phyloP scores from a whole-genome alignment of 2,113 vertebrate genomes.

The Mobula hypostoma region DNA sequence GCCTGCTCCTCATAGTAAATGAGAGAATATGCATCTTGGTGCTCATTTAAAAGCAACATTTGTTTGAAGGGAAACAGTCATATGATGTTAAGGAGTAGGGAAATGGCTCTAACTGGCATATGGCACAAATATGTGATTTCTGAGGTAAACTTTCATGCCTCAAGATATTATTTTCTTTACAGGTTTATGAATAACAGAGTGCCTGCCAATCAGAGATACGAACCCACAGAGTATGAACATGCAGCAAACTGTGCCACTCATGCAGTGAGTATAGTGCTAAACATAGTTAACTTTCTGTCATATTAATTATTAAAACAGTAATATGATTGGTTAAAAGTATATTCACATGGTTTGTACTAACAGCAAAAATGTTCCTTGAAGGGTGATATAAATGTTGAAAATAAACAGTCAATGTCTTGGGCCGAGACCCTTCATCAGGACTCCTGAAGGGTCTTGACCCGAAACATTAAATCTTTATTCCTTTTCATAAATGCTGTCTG shows the following conservation, averaged over 20 bases:
- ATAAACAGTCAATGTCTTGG: no score
- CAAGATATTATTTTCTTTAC: conserved; percentile 34
- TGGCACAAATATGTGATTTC: not conserved
- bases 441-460: no score
- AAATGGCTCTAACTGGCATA: not conserved
- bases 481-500: no score
- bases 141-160: not conserved
- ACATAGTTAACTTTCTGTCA: not conserved
- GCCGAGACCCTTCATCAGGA: no score
- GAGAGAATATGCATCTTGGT: not conserved
- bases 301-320: not conserved
- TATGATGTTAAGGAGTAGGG: not conserved
- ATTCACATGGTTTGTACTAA: not conserved
- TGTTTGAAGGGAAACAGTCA: not conserved
- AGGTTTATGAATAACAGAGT: conserved; percentile 93
- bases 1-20: not conserved
- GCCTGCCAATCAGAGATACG: conserved; percentile 78
- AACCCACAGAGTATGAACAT: conserved; percentile 86
- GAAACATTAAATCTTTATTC: no score
- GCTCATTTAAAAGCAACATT: not conserved
- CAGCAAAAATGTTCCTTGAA: not conserved
- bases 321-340: not conserved
- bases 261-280: conserved; percentile 62
- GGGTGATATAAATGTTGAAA: not conserved
- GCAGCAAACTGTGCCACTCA: conserved; percentile 90